Evolutionary conservation across 2,888 invertebrate species (phyloP).

Genomic region (Anorthoa munda): DNA sequence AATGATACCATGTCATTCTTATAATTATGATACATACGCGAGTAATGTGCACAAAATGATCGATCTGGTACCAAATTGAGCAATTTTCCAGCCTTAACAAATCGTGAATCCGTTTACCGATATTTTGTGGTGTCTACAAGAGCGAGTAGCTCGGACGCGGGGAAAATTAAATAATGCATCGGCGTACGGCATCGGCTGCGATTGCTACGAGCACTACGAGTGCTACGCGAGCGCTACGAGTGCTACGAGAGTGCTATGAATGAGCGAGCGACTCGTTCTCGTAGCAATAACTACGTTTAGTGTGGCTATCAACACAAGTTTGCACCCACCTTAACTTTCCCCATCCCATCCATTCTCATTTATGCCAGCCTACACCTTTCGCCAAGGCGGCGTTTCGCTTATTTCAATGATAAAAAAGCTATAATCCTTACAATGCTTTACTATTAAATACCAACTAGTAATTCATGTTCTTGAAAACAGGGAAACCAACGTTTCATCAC

Average conservation of each 20-base stretch:
- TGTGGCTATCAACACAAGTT: neutral
- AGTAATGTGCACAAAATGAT: slow-evolving; percentile 14
- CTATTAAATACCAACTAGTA: neutral
- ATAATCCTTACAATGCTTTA: neutral
- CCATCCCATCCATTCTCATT: neutral
- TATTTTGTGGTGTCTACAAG: neutral
- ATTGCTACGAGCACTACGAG: slow-evolving; percentile 26
- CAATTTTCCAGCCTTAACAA: neutral
- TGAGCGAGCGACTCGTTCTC: neutral
- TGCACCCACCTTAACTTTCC: neutral
- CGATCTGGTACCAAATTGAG: slow-evolving; percentile 1
- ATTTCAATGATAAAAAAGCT: too few species aligned
- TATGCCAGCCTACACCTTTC: neutral
- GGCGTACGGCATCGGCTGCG: slow-evolving; percentile 13
- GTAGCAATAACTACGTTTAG: neutral
- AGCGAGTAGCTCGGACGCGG: neutral
- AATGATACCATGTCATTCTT: slow-evolving; percentile 5
- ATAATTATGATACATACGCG: slow-evolving; percentile 9
- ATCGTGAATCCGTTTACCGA: slow-evolving; percentile 4
- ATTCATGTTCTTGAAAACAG: neutral
- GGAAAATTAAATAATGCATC: slow-evolving; percentile 28
- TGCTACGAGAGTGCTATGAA: slow-evolving; percentile 13
- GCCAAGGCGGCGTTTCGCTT: too few species aligned
- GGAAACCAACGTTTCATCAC: neutral
- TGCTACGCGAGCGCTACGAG: slow-evolving; percentile 9